Base-by-base conservation (phyloP, 53 echinoderm and acorn worm species). In the Apostichopus leukothele region DNA sequence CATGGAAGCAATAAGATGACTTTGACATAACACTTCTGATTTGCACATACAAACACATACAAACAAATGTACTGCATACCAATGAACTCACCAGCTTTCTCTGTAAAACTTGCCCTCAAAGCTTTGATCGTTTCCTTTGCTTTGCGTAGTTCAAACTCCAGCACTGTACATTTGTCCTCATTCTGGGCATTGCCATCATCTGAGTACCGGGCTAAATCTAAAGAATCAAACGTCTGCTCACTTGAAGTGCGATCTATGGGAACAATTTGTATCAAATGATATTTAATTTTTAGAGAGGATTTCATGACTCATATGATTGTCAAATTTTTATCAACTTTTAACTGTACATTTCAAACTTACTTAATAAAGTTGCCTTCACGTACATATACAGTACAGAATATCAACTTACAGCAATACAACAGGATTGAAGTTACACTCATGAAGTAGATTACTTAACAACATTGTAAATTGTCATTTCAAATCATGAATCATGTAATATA, bases 71-170 rank as follows among this genome's bases (percentile, higher is more conserved):
- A 7, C 9, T 55, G 6, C 9, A 55, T 57, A 57, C 10, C 74
- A 27, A 50, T 27, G 39, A 51, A 76, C 85, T 9, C 16, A 98
- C 98, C 98, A 91, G 98, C 95, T 39, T 94, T 95, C 86, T 98
- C 94, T 19, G 98, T 98, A 27, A 98, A 94, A 75, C 95, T 98
- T 11, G 96, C 96, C 60, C 98, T 83, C 3, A 98, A 89, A 50
- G 98, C 92, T 86, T 98, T 98, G 89, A 98, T 98, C 75, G 98
- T 98, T 50, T 98, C 98, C 60, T 92, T 93, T 8, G 98, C 98
- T 68, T 98, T 98, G 10, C 98, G 91, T 54, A 98, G 86, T 86
- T 98, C 98, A 98, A 98, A 98, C 90, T 98, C 98, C 75, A 98
- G 91, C 73, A 98, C 95, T 0, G 95, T 93, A 26, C 89, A 90